Conservation (phyloP, 2,888 invertebrate genomes). For the Agriotes lineatus region DNA sequence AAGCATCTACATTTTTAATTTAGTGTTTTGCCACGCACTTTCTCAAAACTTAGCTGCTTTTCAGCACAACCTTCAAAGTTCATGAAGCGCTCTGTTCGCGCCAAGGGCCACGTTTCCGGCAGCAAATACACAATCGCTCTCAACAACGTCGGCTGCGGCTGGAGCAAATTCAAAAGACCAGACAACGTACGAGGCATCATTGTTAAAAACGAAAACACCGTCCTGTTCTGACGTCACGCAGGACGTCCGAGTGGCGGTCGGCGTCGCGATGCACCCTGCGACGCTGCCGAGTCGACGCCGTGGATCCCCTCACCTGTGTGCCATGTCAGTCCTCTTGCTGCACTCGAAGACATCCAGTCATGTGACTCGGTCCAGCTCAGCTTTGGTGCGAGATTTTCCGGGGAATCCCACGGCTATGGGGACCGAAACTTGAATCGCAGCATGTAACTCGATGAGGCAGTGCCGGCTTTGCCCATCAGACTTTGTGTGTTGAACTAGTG, state of each 20-base stretch:
- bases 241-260: constrained; percentile 35
- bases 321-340: constrained; percentile 30
- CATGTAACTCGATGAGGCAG: background rate
- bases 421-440: background rate
- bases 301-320: constrained; percentile 35
- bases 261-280: constrained; percentile 39
- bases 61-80: no score
- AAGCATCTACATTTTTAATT: no score
- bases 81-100: no score
- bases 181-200: background rate
- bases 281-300: constrained; percentile 39
- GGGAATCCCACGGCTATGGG: background rate
- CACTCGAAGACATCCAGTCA: constrained; percentile 26
- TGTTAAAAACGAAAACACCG: constrained; percentile 20
- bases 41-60: no score
- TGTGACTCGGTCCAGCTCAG: constrained; percentile 12
- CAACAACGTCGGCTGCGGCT: no score
- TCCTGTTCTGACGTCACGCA: constrained; percentile 18
- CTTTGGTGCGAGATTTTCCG: no score
- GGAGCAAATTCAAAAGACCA: no score
- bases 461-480: background rate
- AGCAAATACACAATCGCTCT: no score
- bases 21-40: no score
- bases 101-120: no score
- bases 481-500: background rate